phyloP scores from a whole-genome alignment of 2,113 vertebrate genomes.

The Talpa occidentalis region DNA sequence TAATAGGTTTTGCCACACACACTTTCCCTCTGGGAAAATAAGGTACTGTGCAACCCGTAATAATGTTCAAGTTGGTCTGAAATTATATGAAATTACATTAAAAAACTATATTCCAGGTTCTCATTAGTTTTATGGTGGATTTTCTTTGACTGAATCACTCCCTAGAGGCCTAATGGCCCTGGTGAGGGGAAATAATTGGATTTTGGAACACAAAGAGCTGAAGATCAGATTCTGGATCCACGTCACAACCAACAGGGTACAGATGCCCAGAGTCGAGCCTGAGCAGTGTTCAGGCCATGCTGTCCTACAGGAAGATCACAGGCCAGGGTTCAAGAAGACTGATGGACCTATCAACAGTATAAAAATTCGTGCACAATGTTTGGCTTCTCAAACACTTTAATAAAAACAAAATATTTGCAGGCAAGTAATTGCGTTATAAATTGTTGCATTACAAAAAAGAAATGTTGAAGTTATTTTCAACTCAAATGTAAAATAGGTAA shows the following conservation, averaged over 20 bases:
- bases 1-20: not conserved
- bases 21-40: not conserved
- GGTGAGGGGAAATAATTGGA: slow-evolving; percentile 1
- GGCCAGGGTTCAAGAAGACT: not conserved
- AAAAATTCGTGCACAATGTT: not conserved
- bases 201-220: slow-evolving; percentile 6
- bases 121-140: slow-evolving; percentile 29
- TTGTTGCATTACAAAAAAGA: not conserved
- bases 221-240: not conserved
- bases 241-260: not conserved
- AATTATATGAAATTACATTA: slow-evolving; percentile 28
- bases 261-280: not conserved
- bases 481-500: not conserved
- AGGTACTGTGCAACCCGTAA: not conserved
- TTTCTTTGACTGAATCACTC: slow-evolving; percentile 2
- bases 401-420: slow-evolving; percentile 20
- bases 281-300: not conserved
- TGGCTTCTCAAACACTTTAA: not conserved
- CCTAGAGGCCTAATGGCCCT: not conserved
- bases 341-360: not conserved
- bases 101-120: slow-evolving; percentile 17
- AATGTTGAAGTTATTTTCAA: not conserved
- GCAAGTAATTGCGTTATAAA: not conserved
- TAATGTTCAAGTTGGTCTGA: not conserved
- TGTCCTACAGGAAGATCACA: not conserved